phyloP scores from a whole-genome alignment of 2,113 vertebrate genomes.

The Pangasianodon hypophthalmus region DNA sequence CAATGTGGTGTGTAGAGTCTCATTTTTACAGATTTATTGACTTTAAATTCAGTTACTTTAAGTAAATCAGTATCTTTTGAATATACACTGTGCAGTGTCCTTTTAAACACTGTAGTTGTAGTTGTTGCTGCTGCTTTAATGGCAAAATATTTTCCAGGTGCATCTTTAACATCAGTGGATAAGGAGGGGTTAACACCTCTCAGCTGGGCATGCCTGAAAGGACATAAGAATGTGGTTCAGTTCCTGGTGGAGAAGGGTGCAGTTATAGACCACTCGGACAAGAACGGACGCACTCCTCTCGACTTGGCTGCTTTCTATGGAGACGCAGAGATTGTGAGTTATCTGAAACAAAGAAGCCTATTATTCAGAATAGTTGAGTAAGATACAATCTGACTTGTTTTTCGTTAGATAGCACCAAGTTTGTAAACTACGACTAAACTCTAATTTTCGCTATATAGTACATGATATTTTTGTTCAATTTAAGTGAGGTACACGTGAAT shows the following conservation, averaged over 20 bases:
- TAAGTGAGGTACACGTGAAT: not conserved
- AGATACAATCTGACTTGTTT: not conserved
- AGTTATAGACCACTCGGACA: slow-evolving; percentile 92
- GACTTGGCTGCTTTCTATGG: slow-evolving; percentile 97
- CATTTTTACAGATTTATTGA: not conserved
- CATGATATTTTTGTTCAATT: not conserved
- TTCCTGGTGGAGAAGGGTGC: slow-evolving; percentile 91
- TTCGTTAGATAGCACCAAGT: not conserved
- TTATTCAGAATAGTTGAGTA: not conserved
- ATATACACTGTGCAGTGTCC: not conserved
- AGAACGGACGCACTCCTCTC: slow-evolving; percentile 91
- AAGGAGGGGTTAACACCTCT: slow-evolving; percentile 93
- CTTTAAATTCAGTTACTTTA: too few relatives aligned
- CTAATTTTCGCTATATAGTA: not conserved
- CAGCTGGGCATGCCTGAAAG: slow-evolving; percentile 98
- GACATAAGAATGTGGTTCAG: slow-evolving; percentile 89
- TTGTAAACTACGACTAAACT: not conserved
- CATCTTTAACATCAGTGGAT: slow-evolving; percentile 86
- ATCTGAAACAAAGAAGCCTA: not conserved
- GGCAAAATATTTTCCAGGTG: slow-evolving; percentile 74
- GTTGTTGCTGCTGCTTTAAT: not conserved
- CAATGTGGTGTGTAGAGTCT: not conserved
- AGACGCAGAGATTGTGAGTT: slow-evolving; percentile 90
- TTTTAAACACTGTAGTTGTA: not conserved
- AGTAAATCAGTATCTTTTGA: not conserved